Percentiles rank a stretch among this genome's conserved stretches.
Evolutionary conservation across 2,113 vertebrate species (phyloP).

Genomic region (Centrocercus urophasianus): DNA sequence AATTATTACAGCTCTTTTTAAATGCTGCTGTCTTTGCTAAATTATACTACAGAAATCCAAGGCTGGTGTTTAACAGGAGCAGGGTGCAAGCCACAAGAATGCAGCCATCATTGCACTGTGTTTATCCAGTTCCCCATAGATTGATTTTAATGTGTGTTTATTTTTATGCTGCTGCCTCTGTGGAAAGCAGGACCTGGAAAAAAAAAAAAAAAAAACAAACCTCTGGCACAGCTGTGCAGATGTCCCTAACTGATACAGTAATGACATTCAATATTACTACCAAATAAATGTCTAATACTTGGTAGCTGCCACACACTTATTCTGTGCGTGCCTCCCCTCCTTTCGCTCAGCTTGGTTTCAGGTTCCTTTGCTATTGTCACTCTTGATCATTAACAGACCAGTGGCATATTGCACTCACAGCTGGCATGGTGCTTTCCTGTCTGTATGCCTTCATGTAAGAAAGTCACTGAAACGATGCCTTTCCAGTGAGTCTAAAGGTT

Average conservation of each 20-base stretch:
- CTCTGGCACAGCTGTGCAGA: not conserved
- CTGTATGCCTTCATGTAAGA: slow-evolving; percentile 28
- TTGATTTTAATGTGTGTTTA: not conserved
- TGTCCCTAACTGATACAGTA: not conserved
- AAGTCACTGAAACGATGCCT: not conserved
- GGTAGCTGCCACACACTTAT: not conserved
- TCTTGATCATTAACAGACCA: slow-evolving; percentile 1
- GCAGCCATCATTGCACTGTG: not conserved
- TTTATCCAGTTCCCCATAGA: not conserved
- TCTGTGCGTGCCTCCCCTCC: not conserved
- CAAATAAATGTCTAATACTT: not conserved
- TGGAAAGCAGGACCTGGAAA: not conserved
- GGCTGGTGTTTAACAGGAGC: not conserved
- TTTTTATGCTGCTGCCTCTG: not conserved
- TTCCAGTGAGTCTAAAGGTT: not conserved
- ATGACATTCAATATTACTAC: not conserved
- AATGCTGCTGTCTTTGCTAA: not conserved
- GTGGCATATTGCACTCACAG: slow-evolving; percentile 18
- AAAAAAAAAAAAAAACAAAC: not conserved
- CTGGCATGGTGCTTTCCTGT: not conserved
- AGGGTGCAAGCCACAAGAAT: not conserved
- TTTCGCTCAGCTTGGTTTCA: slow-evolving; percentile 21
- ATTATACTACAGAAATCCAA: not conserved
- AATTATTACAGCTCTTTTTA: not conserved
- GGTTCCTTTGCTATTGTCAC: not conserved